Conservation (phyloP, 1,140 invertebrate species). For the Antheraea mylitta region DNA sequence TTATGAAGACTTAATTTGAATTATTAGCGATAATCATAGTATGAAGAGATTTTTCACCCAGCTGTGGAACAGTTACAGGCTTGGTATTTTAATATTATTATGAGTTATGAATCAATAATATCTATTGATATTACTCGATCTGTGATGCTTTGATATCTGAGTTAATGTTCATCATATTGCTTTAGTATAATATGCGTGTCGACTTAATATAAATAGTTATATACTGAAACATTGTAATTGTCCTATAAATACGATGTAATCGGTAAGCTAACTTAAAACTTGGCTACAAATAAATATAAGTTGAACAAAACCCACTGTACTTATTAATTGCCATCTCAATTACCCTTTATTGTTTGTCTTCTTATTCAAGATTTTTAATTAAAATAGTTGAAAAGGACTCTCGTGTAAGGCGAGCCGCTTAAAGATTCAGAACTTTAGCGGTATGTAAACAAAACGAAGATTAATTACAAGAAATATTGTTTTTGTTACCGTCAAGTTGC, state of each 20-base stretch:
- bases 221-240: too few species aligned
- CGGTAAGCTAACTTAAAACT: neutral
- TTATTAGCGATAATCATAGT: too few species aligned
- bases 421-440: conserved; percentile 10
- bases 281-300: neutral
- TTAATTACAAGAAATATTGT: conserved; percentile 11
- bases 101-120: too few species aligned
- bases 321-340: neutral
- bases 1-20: too few species aligned
- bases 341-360: conserved; percentile 4
- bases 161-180: neutral
- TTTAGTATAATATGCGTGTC: too few species aligned
- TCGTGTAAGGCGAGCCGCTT: neutral
- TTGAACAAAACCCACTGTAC: neutral
- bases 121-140: too few species aligned
- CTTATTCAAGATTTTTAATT: conserved; percentile 7
- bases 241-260: neutral
- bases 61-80: too few species aligned
- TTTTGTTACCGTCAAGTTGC: conserved; percentile 5
- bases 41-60: too few species aligned
- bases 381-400: conserved; percentile 12
- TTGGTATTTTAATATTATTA: too few species aligned
- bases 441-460: conserved; percentile 10
- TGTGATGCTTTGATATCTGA: neutral
- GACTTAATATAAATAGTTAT: neutral